Percentiles rank a stretch among this genome's conserved stretches.
Conservation (phyloP, 2,113 vertebrate species). For the Nematolebias whitei region DNA sequence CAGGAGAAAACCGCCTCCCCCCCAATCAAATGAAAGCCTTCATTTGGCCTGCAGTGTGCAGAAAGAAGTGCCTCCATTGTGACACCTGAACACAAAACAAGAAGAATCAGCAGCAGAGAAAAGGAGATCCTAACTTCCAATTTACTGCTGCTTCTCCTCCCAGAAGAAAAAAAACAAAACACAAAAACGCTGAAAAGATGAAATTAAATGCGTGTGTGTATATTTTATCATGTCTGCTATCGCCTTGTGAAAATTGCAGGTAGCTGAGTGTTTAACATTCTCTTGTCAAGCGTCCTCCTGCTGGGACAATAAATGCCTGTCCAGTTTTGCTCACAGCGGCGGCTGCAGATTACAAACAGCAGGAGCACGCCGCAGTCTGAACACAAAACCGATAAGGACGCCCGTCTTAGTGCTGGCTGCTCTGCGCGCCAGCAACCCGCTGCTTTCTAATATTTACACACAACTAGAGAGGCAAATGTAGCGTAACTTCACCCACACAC, state of each 20-base stretch:
- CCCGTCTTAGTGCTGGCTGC: constrained; percentile 89
- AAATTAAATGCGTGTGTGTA: constrained; percentile 81
- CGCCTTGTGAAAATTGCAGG: constrained; percentile 91
- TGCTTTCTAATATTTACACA: constrained; percentile 99
- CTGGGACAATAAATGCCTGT: constrained; percentile 99
- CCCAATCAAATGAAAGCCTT: constrained; percentile 44
- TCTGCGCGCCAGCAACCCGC: constrained; percentile 90
- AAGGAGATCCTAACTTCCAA: neutral
- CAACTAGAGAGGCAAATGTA: constrained; percentile 91
- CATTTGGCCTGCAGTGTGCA: constrained; percentile 37
- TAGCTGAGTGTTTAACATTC: constrained; percentile 92
- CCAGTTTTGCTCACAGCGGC: constrained; percentile 97
- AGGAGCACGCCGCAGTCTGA: constrained; percentile 87
- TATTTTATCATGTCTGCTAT: constrained; percentile 86
- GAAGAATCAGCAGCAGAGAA: constrained; percentile 6
- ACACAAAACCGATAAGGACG: constrained; percentile 94
- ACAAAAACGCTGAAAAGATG: constrained; percentile 34
- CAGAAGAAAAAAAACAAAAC: constrained; percentile 1
- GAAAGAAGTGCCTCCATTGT: constrained; percentile 11
- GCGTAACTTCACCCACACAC: constrained; percentile 73
- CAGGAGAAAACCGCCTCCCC: no score
- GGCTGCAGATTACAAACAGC: constrained; percentile 98
- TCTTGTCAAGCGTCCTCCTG: constrained; percentile 91
- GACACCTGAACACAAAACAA: constrained; percentile 13
- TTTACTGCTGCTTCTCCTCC: constrained; percentile 11